Evolutionary conservation across 2,888 invertebrate genomes (phyloP).

Genomic region (Xestia xanthographa): DNA sequence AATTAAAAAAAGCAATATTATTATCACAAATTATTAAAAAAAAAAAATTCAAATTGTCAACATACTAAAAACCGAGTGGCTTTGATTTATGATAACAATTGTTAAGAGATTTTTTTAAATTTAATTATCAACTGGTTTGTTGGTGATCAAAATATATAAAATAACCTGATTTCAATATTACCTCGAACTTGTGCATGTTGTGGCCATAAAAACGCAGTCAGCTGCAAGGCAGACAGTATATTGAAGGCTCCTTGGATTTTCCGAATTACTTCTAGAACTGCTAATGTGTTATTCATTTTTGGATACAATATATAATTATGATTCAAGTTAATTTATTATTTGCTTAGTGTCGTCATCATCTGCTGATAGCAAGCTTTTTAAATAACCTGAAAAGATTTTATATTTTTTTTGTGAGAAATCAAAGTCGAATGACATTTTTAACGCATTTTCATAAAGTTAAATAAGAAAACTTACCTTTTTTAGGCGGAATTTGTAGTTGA

Average conservation of each 20-base stretch:
- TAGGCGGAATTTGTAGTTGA: neutral
- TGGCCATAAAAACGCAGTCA: constrained; percentile 60
- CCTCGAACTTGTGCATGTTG: constrained; percentile 53
- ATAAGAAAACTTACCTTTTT: constrained; percentile 6
- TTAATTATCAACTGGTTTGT: neutral
- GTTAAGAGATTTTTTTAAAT: no score
- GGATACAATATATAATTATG: neutral
- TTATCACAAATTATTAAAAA: no score
- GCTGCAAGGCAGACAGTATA: constrained; percentile 51
- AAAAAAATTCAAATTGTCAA: no score
- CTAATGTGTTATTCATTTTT: constrained; percentile 52
- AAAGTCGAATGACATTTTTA: neutral
- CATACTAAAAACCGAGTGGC: no score
- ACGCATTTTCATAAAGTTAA: neutral
- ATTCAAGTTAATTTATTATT: neutral
- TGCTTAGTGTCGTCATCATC: neutral
- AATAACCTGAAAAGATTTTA: constrained; percentile 2
- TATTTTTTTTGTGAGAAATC: neutral
- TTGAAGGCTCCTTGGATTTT: constrained; percentile 54
- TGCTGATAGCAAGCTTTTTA: neutral
- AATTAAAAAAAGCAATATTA: no score
- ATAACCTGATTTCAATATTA: constrained; percentile 6
- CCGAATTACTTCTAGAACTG: constrained; percentile 16
- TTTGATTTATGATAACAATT: neutral
- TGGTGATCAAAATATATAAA: neutral